A percentile compares a stretch with the other conserved stretches of the same genome.
These are phyloP conservation scores for Burhinus oedicnemus DNA, from an alignment of 2,113 vertebrate genomes.

Conservation along the genomic window DNA sequence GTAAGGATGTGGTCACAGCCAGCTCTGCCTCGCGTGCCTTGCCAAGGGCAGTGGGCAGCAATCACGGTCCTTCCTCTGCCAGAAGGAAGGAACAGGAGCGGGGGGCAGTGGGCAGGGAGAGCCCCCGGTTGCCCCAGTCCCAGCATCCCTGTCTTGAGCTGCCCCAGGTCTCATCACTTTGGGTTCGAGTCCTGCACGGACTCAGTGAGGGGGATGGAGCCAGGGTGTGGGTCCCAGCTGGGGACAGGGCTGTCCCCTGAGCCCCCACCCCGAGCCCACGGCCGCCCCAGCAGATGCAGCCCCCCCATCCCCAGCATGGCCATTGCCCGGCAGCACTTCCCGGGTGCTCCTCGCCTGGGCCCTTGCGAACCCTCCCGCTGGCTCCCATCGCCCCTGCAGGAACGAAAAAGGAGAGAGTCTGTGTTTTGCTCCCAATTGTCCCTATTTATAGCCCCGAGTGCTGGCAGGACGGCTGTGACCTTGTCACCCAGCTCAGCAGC, in stretches of 20 bases:
- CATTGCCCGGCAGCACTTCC: background rate
- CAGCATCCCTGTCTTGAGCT: background rate
- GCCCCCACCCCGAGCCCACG: background rate
- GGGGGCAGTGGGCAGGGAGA: background rate
- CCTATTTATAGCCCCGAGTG: conserved; percentile 41
- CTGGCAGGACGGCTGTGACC: background rate
- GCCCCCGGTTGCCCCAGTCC: background rate
- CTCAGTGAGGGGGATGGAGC: background rate
- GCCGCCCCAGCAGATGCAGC: accelerated
- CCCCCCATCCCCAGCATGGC: accelerated
- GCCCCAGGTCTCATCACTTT: background rate
- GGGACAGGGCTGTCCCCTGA: background rate
- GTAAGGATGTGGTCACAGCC: background rate
- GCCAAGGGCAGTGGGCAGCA: background rate
- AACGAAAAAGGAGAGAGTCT: conserved; percentile 32
- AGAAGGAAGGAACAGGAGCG: background rate
- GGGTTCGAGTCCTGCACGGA: accelerated
- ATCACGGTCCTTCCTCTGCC: background rate
- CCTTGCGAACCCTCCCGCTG: background rate
- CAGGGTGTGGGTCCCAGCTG: background rate
- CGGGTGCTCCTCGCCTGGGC: background rate
- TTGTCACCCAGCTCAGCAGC: background rate
- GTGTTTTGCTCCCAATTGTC: conserved; percentile 19
- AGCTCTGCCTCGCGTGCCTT: background rate
- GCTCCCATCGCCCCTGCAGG: background rate